Evolutionary conservation across 2,888 invertebrate species (phyloP), one percentile per base, ranked within the genome.

Genomic region (Chalcosyrphus nemorum): DNA sequence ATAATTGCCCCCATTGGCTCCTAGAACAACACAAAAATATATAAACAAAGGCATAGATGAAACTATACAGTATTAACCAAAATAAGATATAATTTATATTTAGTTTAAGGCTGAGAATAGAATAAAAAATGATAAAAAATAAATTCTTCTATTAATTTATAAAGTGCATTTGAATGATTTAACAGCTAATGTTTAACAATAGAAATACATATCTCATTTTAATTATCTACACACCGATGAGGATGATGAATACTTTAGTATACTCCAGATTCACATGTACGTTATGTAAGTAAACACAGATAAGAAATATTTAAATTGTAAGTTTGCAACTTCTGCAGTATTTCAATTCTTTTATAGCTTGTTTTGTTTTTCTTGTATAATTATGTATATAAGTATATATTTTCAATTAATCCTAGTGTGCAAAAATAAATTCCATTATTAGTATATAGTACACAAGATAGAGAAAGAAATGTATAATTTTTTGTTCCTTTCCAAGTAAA

Each of bases 131-230:
- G n/a, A 29, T 29, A 52, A 32, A 32, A 32, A 32, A 32, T 32
- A 27, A 15, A 52, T 24, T 35, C 6, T 19, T 17, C 32, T 54
- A 29, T n/a, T 3, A 27, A 32, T n/a, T n/a, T 43, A 61, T 15
- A 57, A 43, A 21, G 70, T 70, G 70, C 56, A 70, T 70, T 35
- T 70, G 9, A 70, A 57, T 54, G 54, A 57, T 13, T 57, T 35
- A 21, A 15, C 21, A 32, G n/a, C 56, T 32, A 57, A 45, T 24
- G 21, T 21, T 9, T 32, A 38, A 54, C 54, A 54, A 29, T 54
- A 41, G 15, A 54, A 43, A 54, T 54, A 52, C 24, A 17, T 27
- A 41, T 29, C 3, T 27, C 4, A 24, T 38, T 54, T 29, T 27
- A 9, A 17, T 32, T 54, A 56, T 70, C 70, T 54, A 70, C 43